Base-by-base conservation (phyloP, 2,888 invertebrate species). In the Campoplex capitator region DNA sequence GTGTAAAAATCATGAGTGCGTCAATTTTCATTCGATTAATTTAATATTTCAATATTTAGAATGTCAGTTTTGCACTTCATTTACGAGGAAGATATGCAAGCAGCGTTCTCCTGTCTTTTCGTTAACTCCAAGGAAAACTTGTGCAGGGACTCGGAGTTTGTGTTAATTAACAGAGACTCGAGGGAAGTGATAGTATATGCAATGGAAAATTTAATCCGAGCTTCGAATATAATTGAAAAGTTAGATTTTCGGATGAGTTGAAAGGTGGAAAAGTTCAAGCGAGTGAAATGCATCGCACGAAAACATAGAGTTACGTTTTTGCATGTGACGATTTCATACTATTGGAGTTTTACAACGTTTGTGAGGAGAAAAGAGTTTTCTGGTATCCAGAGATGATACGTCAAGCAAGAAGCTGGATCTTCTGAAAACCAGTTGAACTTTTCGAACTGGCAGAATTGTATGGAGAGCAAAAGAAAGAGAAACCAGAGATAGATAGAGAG, bases 191-290 rank as follows among this genome's bases (percentile, higher is more conserved):
- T 71, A 32, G 56, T 32, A 35, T 7, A 51, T 48, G 58, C 16
- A 58, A 65, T 58, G 35, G 35, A 28, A 67, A 74, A 51, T 67
- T 45, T 54, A 74, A 67, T 74, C n/a, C 38, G 35, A 54, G 73
- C 71, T 62, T 68, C 28, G 65, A 54, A 73, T 74, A 73, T 71
- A 67, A 82, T 70, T 70, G 54, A 67, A 78, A 73, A 78, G 62
- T 71, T 71, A 13, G 23, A 48, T 71, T 32, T 32, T 71, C 71
- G 18, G 32, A 23, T 71, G 48, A 71, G 42, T 16, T n/a, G 32
- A 51, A 51, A 51, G 71, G 32, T 51, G 51, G 51, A 51, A 18
- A 51, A 71, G 71, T 71, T 71, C 18, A 18, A 71, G 51, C 70
- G 70, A 70, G 45, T 18, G 1, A 70, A 48, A 70, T 23, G 23